These are phyloP conservation scores for Taenioides sp. DNA, from an alignment of 2,797 vertebrate genomes.

Conservation along the genomic window DNA sequence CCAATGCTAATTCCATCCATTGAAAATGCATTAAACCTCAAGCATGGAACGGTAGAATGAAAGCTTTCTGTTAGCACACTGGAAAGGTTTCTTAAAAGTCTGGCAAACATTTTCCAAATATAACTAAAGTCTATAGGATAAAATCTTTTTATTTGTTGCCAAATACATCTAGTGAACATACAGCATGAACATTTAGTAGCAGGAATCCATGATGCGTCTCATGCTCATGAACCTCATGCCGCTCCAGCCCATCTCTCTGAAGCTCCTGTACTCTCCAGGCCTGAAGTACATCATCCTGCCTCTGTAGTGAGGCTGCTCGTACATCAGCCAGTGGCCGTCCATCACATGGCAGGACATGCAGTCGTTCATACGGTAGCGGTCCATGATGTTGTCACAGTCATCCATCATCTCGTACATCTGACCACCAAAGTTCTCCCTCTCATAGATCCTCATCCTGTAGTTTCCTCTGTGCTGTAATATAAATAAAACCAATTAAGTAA, in stretches of 20 bases:
- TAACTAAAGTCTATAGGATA: neutral
- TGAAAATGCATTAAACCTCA: too few relatives aligned
- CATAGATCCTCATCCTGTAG: constrained; percentile 69
- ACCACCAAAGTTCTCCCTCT: constrained; percentile 65
- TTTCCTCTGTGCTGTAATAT: constrained; percentile 62
- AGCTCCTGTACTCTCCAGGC: constrained; percentile 74
- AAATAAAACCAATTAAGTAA: neutral
- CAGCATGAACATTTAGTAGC: constrained; percentile 34
- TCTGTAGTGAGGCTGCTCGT: constrained; percentile 66
- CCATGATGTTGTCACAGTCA: constrained; percentile 62
- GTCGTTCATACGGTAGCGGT: constrained; percentile 57
- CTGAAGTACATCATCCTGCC: constrained; percentile 73
- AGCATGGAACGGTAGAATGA: too few relatives aligned
- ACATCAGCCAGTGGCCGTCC: constrained; percentile 73
- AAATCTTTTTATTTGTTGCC: neutral
- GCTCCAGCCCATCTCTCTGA: constrained; percentile 63
- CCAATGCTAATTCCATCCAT: too few relatives aligned
- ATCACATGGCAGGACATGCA: constrained; percentile 64
- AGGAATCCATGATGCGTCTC: constrained; percentile 66
- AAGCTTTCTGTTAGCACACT: neutral
- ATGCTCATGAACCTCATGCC: constrained; percentile 70
- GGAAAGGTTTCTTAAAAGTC: too few relatives aligned
- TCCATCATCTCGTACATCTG: constrained; percentile 67
- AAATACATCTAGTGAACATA: neutral
- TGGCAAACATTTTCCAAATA: too few relatives aligned